A percentile compares a stretch with the other conserved stretches of the same genome.
Evolutionary conservation across 2,888 invertebrate species (phyloP).

Genomic region (Axea sp.): DNA sequence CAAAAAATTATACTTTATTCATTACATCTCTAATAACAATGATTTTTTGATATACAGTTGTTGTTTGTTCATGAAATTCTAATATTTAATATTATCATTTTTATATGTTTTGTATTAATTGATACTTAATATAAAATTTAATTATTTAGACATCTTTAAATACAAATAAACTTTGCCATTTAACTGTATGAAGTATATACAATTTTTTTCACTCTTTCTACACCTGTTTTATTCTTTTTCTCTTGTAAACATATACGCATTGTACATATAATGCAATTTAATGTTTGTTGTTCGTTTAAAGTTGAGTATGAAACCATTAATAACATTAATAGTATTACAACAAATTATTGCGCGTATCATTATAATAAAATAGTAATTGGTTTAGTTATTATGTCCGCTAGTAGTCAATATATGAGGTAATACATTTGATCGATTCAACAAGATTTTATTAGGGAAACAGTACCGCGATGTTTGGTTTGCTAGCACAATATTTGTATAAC

Average conservation of each 20-base stretch:
- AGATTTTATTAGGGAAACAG: conserved; percentile 55
- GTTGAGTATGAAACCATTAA: conserved; percentile 4
- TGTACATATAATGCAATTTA: conserved; percentile 42
- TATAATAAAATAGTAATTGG: conserved; percentile 29
- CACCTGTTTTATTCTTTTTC: neutral
- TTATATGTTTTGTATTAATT: too few species aligned
- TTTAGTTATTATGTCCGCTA: conserved; percentile 38
- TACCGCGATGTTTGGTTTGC: conserved; percentile 34
- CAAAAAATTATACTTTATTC: too few species aligned
- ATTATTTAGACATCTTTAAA: too few species aligned
- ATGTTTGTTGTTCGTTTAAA: conserved; percentile 33
- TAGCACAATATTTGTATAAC: conserved; percentile 31
- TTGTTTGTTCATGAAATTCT: too few species aligned
- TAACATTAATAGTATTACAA: conserved; percentile 40
- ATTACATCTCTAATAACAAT: too few species aligned
- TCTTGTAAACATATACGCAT: neutral
- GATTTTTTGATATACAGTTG: too few species aligned
- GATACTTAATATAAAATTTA: too few species aligned
- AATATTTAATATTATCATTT: too few species aligned
- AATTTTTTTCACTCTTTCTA: too few species aligned
- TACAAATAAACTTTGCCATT: too few species aligned
- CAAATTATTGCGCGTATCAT: conserved; percentile 28
- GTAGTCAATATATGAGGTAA: conserved; percentile 7
- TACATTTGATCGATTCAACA: conserved; percentile 44
- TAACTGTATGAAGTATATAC: too few species aligned